Conservation (phyloP, 2,113 vertebrate species). For the Marmota monax region DNA sequence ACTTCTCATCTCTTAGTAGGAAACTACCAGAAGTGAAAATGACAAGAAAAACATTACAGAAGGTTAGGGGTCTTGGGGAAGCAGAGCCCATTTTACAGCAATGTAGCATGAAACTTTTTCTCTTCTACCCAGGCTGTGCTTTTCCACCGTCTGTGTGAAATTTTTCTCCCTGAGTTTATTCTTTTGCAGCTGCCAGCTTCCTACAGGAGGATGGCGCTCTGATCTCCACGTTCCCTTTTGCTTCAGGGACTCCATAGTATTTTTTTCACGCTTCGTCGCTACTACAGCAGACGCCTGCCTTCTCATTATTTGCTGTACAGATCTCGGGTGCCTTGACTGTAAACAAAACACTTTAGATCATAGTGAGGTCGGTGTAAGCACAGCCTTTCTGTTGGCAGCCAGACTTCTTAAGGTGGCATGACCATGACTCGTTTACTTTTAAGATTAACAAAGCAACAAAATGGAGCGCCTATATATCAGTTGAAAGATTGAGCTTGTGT, state of each 20-base stretch:
- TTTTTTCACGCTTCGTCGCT: slow-evolving; percentile 72
- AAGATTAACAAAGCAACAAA: slow-evolving; percentile 66
- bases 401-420: slow-evolving; percentile 86
- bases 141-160: not conserved
- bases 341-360: slow-evolving; percentile 88
- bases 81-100: not conserved
- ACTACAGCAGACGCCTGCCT: slow-evolving; percentile 79
- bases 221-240: slow-evolving; percentile 50
- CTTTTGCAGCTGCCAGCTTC: not conserved
- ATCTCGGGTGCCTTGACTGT: slow-evolving; percentile 82
- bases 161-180: not conserved
- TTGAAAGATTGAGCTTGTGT: not conserved
- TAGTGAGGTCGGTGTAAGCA: slow-evolving; percentile 84
- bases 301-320: slow-evolving; percentile 79
- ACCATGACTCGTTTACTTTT: not conserved
- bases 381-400: slow-evolving; percentile 72
- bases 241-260: not conserved
- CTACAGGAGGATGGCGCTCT: slow-evolving; percentile 82
- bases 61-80: not conserved
- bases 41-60: not conserved
- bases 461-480: slow-evolving; percentile 6
- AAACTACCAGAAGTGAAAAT: slow-evolving; percentile 8
- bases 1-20: not conserved
- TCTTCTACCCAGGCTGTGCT: slow-evolving; percentile 20
- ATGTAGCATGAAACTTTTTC: not conserved